Percentiles rank a stretch among this genome's conserved stretches.
Evolutionary conservation across 2,797 vertebrate genomes (phyloP).

Genomic region (Xyrichtys novacula): DNA sequence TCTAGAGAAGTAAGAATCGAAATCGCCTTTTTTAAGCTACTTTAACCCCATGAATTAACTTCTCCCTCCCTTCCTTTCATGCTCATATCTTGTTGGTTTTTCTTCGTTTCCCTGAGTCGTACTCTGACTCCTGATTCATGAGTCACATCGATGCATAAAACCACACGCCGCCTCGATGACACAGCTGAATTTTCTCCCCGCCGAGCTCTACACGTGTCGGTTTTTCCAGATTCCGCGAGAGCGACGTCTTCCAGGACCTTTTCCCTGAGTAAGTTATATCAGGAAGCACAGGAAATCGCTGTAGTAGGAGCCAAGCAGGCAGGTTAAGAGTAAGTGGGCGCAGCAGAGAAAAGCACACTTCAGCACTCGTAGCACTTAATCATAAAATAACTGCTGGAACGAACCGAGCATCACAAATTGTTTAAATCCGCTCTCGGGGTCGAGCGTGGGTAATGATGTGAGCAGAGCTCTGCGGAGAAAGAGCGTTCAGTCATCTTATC

Average conservation of each 20-base stretch:
- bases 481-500: background rate
- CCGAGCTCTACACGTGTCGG: background rate
- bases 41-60: too few relatives aligned
- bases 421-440: constrained; percentile 2
- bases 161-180: constrained; percentile 19
- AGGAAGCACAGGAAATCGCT: constrained; percentile 29
- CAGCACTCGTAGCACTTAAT: constrained; percentile 18
- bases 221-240: constrained; percentile 22
- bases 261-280: constrained; percentile 28
- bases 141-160: constrained; percentile 28
- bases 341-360: constrained; percentile 11
- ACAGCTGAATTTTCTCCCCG: background rate
- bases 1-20: too few relatives aligned
- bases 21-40: too few relatives aligned
- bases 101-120: too few relatives aligned
- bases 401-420: constrained; percentile 18
- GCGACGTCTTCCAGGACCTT: constrained; percentile 5
- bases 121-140: too few relatives aligned
- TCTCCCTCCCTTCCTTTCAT: too few relatives aligned
- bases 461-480: background rate
- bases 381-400: constrained; percentile 22
- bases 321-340: constrained; percentile 23
- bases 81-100: too few relatives aligned
- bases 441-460: background rate
- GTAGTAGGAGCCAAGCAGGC: constrained; percentile 8